These are phyloP conservation scores for Acrocephalus scirpaceus DNA, from an alignment of 2,797 vertebrate genomes.

Conservation along the genomic window DNA sequence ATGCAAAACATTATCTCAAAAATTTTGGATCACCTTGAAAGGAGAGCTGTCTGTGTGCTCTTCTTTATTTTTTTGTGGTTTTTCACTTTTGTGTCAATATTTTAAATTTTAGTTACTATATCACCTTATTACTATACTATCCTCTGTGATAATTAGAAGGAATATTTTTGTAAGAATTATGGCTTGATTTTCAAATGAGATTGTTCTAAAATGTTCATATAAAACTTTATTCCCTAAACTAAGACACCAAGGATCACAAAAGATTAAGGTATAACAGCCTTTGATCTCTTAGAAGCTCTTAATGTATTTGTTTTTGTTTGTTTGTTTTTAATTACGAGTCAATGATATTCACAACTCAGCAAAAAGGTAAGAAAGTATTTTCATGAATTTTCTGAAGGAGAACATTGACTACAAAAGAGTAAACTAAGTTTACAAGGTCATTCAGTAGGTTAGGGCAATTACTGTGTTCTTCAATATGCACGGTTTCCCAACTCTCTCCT, in stretches of 20 bases:
- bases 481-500: background rate
- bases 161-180: background rate
- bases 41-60: background rate
- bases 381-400: background rate
- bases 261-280: background rate
- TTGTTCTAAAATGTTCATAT: background rate
- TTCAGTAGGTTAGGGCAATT: background rate
- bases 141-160: background rate
- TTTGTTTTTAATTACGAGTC: background rate
- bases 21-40: background rate
- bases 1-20: background rate
- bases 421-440: background rate
- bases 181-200: background rate
- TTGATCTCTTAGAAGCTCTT: background rate
- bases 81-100: background rate
- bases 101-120: background rate
- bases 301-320: background rate
- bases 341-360: background rate
- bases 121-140: background rate
- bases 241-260: background rate
- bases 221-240: background rate
- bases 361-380: background rate
- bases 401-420: background rate
- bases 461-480: background rate
- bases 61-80: background rate